A percentile compares a stretch with the other conserved stretches of the same genome.
These are phyloP conservation scores for Apamea epomidion DNA, from an alignment of 2,888 invertebrate genomes.

Conservation along the genomic window DNA sequence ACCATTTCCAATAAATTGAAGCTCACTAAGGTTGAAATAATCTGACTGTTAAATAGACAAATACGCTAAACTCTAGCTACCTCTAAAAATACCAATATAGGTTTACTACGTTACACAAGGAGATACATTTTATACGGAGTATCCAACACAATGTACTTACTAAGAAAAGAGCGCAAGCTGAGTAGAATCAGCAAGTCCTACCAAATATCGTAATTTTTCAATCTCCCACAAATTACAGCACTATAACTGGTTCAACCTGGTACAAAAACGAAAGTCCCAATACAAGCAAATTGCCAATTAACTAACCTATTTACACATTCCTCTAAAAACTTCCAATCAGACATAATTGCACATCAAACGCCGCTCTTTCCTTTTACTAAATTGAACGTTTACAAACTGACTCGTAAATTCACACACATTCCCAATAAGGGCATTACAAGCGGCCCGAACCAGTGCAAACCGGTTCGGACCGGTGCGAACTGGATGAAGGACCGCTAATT, in stretches of 20 bases:
- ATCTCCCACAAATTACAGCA: conserved; percentile 7
- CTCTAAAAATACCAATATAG: not conserved
- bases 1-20: not conserved
- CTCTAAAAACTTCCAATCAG: conserved; percentile 56
- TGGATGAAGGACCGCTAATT: conserved; percentile 64
- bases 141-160: not conserved
- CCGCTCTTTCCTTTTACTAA: conserved; percentile 42
- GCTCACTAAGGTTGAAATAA: not conserved
- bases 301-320: conserved; percentile 31
- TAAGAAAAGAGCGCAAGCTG: too few relatives aligned
- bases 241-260: not conserved
- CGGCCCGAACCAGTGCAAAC: conserved; percentile 50
- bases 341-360: conserved; percentile 58
- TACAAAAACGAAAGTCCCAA: conserved; percentile 29
- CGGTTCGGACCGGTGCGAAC: conserved; percentile 47
- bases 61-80: not conserved
- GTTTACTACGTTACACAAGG: not conserved
- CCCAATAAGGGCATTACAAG: conserved; percentile 52
- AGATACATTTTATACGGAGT: not conserved
- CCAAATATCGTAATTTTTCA: not conserved
- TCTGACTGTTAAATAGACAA: too few relatives aligned
- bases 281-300: conserved; percentile 45
- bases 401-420: conserved; percentile 59
- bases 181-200: conserved; percentile 7
- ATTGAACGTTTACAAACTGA: conserved; percentile 52